Evolutionary conservation across 2,113 vertebrate genomes (phyloP).

Genomic region (human): DNA sequence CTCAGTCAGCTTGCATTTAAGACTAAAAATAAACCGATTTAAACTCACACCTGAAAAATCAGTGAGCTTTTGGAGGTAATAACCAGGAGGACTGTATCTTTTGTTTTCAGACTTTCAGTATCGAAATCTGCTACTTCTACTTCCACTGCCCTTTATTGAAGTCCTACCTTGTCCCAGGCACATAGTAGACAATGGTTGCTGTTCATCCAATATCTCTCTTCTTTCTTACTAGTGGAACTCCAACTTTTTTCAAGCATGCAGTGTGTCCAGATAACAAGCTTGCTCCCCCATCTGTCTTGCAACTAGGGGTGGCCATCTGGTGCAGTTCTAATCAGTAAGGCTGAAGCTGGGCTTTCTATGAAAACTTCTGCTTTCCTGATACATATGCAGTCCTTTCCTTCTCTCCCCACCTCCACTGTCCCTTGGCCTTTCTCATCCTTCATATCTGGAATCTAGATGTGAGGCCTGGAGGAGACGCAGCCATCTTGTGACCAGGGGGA

Average conservation of each 20-base stretch:
- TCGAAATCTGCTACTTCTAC: not conserved
- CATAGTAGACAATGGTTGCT: not conserved
- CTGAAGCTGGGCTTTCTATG: not conserved
- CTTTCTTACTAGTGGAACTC: not conserved
- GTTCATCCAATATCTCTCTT: not conserved
- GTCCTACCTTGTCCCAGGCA: not conserved
- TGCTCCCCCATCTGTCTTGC: not conserved
- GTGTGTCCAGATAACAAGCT: not conserved
- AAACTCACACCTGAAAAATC: not conserved
- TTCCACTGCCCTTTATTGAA: not conserved
- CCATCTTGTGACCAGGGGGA: not conserved
- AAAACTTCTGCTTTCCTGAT: not conserved
- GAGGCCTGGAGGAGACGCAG: not conserved
- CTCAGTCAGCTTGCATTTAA: not conserved
- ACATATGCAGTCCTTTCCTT: not conserved
- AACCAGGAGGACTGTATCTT: not conserved
- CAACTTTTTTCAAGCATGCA: not conserved
- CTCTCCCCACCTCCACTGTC: too few species aligned
- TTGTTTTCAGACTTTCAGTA: not conserved
- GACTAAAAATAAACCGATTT: slow-evolving; percentile 2
- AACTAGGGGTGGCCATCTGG: not conserved
- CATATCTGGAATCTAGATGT: not conserved
- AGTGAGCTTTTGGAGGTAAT: not conserved
- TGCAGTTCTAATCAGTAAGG: not conserved
- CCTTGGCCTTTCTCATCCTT: not conserved